These are phyloP conservation scores for Micropoecilia bifurca DNA, from an alignment of 2,797 vertebrate genomes.

Conservation along the genomic window DNA sequence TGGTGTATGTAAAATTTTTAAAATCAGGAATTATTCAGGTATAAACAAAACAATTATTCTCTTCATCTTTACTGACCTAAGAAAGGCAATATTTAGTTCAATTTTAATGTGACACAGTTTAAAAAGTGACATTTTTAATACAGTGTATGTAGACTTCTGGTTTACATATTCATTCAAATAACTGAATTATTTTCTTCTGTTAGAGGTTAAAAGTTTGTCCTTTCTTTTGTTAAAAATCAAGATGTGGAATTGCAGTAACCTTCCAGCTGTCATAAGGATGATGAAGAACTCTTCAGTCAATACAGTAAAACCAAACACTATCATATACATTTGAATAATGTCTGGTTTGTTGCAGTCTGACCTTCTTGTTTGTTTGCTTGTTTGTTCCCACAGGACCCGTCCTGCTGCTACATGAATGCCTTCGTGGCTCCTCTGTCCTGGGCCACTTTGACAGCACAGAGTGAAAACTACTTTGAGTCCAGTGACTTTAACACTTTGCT, in stretches of 20 bases:
- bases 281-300: constrained; percentile 72
- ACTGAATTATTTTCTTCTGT: not conserved
- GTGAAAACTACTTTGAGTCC: constrained; percentile 19
- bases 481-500: constrained; percentile 59
- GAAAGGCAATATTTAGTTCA: not conserved
- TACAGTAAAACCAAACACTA: constrained; percentile 13
- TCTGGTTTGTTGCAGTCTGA: constrained; percentile 2
- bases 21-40: not conserved
- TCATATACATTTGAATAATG: not conserved
- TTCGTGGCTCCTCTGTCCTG: constrained; percentile 68
- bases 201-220: not conserved
- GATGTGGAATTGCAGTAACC: constrained; percentile 59
- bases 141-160: not conserved
- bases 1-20: not conserved
- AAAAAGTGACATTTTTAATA: not conserved
- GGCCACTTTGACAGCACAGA: constrained; percentile 28
- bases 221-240: constrained; percentile 37
- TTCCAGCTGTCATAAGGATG: constrained; percentile 58
- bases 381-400: constrained; percentile 44
- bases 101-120: not conserved
- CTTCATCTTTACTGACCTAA: not conserved
- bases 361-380: not conserved
- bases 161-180: constrained; percentile 5
- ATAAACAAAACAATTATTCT: not conserved
- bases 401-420: constrained; percentile 67